phyloP scores from a whole-genome alignment of 1,140 invertebrate genomes.

The Drosophila bifasciata region DNA sequence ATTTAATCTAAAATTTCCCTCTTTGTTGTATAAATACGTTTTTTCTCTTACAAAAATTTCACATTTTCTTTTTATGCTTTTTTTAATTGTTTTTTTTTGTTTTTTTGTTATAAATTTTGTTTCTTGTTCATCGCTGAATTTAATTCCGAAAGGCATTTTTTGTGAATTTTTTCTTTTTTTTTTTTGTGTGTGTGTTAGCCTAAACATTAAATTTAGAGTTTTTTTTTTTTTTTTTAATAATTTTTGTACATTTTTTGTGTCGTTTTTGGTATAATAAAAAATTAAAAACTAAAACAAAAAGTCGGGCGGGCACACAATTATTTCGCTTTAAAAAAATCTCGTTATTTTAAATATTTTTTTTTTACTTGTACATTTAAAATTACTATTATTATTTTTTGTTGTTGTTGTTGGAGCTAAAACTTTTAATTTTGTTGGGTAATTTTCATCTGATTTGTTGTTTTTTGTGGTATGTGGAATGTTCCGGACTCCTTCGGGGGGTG shows the following conservation, averaged over 20 bases:
- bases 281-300: slow-evolving; percentile 56
- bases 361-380: slow-evolving; percentile 39
- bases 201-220: slow-evolving; percentile 81
- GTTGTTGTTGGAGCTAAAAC: slow-evolving; percentile 14
- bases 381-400: slow-evolving; percentile 44
- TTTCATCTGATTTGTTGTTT: slow-evolving; percentile 22
- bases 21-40: slow-evolving; percentile 68
- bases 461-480: slow-evolving; percentile 70
- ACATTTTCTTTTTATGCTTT: slow-evolving; percentile 30
- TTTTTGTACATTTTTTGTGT: slow-evolving; percentile 57
- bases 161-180: slow-evolving; percentile 60
- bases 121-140: slow-evolving; percentile 73
- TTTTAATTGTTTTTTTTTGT: slow-evolving; percentile 29
- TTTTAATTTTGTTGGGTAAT: slow-evolving; percentile 8
- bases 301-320: slow-evolving; percentile 74
- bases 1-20: slow-evolving; percentile 72
- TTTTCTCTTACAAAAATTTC: slow-evolving; percentile 61
- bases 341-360: slow-evolving; percentile 4
- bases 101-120: slow-evolving; percentile 54
- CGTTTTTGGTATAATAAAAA: slow-evolving; percentile 45
- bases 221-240: slow-evolving; percentile 23
- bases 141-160: slow-evolving; percentile 84
- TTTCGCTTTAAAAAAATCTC: slow-evolving; percentile 45
- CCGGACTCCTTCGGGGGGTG: slow-evolving; percentile 42
- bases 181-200: slow-evolving; percentile 39